Base-by-base conservation (phyloP, 2,888 invertebrate genomes). In the Sinohyriopsis cumingii region DNA sequence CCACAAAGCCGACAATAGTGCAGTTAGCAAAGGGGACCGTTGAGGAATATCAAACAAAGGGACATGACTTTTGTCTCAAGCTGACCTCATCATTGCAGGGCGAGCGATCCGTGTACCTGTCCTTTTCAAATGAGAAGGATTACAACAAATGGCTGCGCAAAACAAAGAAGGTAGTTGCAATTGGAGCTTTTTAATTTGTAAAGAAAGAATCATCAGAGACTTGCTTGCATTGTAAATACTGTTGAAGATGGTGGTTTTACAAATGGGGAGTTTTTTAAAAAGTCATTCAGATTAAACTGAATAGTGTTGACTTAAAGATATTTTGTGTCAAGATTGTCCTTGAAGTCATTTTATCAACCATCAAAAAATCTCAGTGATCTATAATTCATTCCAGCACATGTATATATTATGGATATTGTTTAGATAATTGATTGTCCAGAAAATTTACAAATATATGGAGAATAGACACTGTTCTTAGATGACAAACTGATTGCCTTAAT, bases 21-120 rank as follows among this genome's bases (percentile, higher is more conserved):
- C 88, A 89, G 78, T 73, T 90, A n/a, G 89, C 89, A 25, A 88
- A 87, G 71, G 90, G 89, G 15, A 71, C 81, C 7, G 89, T 90
- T 53, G 90, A 90, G 68, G 89, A 88, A 69, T 82, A 87, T 20
- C 84, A 85, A 69, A 64, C 65, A 67, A 90, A 89, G 82, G 87
- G 86, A 79, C 87, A 89, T 68, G 79, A 82, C 5, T 73, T 82
- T 63, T 87, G 86, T 55, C 79, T 89, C 59, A 89, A 88, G 78
- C 60, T 90, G 75, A 88, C 89, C 45, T 85, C 87, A 3, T 85
- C 87, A 24, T 66, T 85, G 25, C 85, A 87, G 64, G 87, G 87
- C 55, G 88, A 89, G 72, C 84, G 86, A 74, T 85, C 85, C 59
- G 80, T 89, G 24, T 88, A 85, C 73, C 75, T 90, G 77, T 86